Conservation (phyloP, 2,797 vertebrate genomes). For the Mormyrops boulengeri region DNA sequence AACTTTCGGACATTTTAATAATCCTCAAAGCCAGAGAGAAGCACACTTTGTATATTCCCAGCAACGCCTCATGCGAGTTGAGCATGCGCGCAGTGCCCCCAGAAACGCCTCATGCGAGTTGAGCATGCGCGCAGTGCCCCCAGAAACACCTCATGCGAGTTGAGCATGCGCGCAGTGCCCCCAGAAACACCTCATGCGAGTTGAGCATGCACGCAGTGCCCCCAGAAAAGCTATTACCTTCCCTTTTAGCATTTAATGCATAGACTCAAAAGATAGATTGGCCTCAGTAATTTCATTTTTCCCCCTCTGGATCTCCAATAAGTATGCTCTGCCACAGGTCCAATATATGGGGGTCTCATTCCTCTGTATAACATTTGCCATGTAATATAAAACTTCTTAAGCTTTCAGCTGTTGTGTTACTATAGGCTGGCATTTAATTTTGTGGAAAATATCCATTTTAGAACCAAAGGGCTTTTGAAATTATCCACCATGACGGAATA, state of each 20-base stretch:
- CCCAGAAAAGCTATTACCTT: conserved; percentile 55
- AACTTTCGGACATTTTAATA: background rate
- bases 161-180: conserved; percentile 35
- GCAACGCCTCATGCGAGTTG: conserved; percentile 31
- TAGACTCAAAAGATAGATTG: conserved; percentile 52
- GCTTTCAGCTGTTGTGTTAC: conserved; percentile 27
- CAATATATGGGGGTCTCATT: conserved; percentile 53
- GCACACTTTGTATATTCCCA: background rate
- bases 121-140: conserved; percentile 32
- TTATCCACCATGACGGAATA: background rate
- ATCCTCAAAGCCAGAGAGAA: background rate
- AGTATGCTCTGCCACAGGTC: conserved; percentile 53
- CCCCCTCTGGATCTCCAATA: conserved; percentile 59
- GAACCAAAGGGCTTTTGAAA: conserved; percentile 1
- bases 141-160: conserved; percentile 25
- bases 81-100: conserved; percentile 30
- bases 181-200: conserved; percentile 16
- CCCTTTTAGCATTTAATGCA: conserved; percentile 51
- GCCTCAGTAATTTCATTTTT: conserved; percentile 63
- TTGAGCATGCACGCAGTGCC: conserved; percentile 38
- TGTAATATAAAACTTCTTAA: conserved; percentile 43
- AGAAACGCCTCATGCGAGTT: conserved; percentile 28
- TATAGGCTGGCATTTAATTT: conserved; percentile 16
- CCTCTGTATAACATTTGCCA: conserved; percentile 37
- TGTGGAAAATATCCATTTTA: conserved; percentile 14